Conservation (phyloP, 1,140 invertebrate genomes). For the Wiebesia pumilae region DNA sequence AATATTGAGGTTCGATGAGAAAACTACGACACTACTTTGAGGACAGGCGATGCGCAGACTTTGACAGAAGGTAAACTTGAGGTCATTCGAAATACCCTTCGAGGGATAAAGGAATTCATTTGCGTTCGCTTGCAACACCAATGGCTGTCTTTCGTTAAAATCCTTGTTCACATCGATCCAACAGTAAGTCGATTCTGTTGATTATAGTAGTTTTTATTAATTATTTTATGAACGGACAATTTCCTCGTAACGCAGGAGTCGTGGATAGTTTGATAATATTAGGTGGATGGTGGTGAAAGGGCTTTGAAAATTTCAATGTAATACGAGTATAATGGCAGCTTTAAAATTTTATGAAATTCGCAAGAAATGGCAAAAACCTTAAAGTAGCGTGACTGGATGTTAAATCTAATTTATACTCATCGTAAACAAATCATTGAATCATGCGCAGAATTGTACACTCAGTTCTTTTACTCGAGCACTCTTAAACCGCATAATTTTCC, state of each 20-base stretch:
- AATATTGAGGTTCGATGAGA: background rate
- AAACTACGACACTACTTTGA: background rate
- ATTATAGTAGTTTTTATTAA: background rate
- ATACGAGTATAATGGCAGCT: background rate
- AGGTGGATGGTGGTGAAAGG: too few relatives aligned
- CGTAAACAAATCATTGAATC: too few relatives aligned
- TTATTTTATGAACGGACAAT: background rate
- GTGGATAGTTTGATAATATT: background rate
- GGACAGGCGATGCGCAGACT: slow-evolving; percentile 31
- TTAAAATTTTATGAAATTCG: background rate
- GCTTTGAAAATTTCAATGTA: too few relatives aligned
- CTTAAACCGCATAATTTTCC: too few relatives aligned
- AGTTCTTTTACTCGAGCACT: too few relatives aligned
- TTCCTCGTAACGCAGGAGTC: background rate
- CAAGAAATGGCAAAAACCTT: too few relatives aligned
- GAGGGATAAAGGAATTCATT: slow-evolving; percentile 40
- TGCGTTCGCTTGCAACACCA: slow-evolving; percentile 4
- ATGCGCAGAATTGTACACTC: too few relatives aligned
- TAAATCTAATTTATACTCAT: too few relatives aligned
- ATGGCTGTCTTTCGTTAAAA: background rate
- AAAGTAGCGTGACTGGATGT: too few relatives aligned
- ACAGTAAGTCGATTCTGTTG: slow-evolving; percentile 22
- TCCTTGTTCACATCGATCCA: slow-evolving; percentile 22
- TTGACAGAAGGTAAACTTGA: slow-evolving; percentile 18
- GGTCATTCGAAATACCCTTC: background rate